Base-by-base conservation (phyloP, 2,888 invertebrate species). In the Apomyelois bistriatella region DNA sequence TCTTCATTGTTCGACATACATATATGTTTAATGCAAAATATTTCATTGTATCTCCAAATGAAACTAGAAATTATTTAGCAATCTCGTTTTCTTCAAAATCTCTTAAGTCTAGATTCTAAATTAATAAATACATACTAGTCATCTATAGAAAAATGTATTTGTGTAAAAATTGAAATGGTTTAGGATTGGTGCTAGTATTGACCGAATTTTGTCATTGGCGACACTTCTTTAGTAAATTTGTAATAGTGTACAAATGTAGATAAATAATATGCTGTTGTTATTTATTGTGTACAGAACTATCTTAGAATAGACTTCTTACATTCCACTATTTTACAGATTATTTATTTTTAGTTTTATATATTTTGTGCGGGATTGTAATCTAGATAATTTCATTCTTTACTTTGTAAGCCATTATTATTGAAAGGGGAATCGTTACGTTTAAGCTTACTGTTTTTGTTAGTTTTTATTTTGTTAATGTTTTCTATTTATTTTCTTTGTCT, bases 351-450 rank as follows among this genome's bases (percentile, higher is more conserved):
- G 53, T 48, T 56, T 55, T 51, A 54, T 13, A 53, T 48, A 17
- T 36, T 41, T 52, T 53, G 46, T 43, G 12, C 37, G 37, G 22
- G 13, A 37, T 40, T 50, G 49, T 50, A 50, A 40, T 13, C n/a
- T 32, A 41, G 56, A 56, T 57, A 55, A 53, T 15, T 63, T n/a
- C 50, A 53, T 13, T 48, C 22, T 60, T 55, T 68, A 71, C 65
- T 61, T 53, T 60, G 42, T 70, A 74, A 65, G 56, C 65, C 49
- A 68, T 60, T 69, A 65, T 68, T 60, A 77, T 68, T 66, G 60
- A 79, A 79, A 68, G 90, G 90, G 90, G 88, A 89, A 90, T 84
- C 81, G 88, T 88, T 90, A 90, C 90, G 90, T 90, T 90, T 90
- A 90, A 83, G 85, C 82, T 77, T 74, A 70, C 69, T 79, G 78